Evolutionary conservation across 2,113 vertebrate species (phyloP).

Genomic region (Entosphenus tridentatus): DNA sequence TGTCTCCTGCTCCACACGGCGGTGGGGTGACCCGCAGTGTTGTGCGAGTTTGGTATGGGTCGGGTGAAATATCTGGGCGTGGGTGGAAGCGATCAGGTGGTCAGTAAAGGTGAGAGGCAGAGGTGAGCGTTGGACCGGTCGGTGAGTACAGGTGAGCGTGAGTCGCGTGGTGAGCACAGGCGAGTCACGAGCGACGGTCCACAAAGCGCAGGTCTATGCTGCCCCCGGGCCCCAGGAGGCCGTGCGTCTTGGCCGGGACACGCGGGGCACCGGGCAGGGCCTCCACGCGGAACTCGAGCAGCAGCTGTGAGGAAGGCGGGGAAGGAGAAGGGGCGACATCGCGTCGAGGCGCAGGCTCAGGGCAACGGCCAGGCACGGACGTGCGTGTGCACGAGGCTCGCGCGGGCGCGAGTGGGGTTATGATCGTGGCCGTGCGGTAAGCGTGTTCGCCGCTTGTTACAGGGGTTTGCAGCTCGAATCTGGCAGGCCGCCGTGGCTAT

Average conservation of each 20-base stretch:
- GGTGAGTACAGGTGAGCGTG: no score
- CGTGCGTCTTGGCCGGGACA: constrained; percentile 47
- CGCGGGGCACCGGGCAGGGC: constrained; percentile 26
- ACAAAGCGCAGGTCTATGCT: constrained; percentile 43
- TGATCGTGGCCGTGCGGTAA: neutral
- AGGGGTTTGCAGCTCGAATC: neutral
- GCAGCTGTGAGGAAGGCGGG: constrained; percentile 25
- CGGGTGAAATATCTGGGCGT: no score
- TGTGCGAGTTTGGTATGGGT: no score
- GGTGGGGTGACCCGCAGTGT: no score
- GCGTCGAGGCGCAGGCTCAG: neutral
- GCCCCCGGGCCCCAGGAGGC: constrained; percentile 38
- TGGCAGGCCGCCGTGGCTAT: no score
- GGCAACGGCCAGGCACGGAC: neutral
- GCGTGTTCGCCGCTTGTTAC: neutral
- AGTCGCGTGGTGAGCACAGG: no score
- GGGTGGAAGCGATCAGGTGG: no score
- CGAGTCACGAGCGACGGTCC: constrained; percentile 12
- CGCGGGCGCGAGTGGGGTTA: neutral
- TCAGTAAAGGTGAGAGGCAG: no score
- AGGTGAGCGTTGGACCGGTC: no score
- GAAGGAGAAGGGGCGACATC: neutral
- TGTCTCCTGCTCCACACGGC: no score
- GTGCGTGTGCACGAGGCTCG: neutral
- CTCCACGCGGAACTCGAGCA: constrained; percentile 49